Conservation (phyloP, 35 echinoderm and acorn worm genomes). For the Stichopus chloronotus region DNA sequence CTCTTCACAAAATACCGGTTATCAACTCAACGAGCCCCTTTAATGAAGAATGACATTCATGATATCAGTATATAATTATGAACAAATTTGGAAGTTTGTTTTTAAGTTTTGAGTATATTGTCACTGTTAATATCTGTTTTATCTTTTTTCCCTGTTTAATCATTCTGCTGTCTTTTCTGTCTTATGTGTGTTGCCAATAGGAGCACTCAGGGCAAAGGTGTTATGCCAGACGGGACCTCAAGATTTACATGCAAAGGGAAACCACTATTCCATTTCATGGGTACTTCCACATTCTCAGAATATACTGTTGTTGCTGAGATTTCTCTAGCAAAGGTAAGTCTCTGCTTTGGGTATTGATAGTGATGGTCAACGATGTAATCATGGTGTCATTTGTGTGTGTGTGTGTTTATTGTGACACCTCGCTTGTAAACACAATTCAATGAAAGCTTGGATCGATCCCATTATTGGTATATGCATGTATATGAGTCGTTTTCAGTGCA, state of each 20-base stretch:
- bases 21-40: no score
- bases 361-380: no score
- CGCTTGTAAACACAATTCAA: background rate
- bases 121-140: no score
- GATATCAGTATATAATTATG: no score
- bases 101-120: no score
- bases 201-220: conserved; percentile 80
- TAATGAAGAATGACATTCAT: no score
- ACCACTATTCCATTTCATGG: conserved; percentile 91
- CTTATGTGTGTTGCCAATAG: conserved; percentile 39
- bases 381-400: background rate
- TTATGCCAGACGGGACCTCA: conserved; percentile 93
- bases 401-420: background rate
- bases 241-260: conserved; percentile 95
- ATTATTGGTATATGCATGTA: no score
- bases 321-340: conserved; percentile 86
- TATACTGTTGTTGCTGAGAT: conserved; percentile 91
- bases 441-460: background rate
- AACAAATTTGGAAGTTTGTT: no score
- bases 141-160: no score
- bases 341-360: background rate
- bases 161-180: background rate
- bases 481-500: no score
- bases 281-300: conserved; percentile 86
- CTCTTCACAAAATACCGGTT: no score